Conservation (phyloP, 2,888 invertebrate genomes). For the Urechis unicinctus region DNA sequence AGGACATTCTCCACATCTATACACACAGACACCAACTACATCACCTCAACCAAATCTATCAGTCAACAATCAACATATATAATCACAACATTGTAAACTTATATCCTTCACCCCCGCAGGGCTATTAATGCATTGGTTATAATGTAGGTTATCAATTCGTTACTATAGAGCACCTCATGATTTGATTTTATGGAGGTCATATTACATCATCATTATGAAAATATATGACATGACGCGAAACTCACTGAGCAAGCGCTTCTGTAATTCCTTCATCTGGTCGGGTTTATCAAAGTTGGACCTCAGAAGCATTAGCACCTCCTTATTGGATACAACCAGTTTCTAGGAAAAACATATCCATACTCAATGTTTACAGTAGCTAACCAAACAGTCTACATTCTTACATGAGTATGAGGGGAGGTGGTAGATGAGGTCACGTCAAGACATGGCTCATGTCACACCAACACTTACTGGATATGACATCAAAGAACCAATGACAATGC, state of each 20-base stretch:
- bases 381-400: no score
- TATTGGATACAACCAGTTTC: conserved; percentile 80
- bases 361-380: not conserved
- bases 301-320: conserved; percentile 81
- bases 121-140: not conserved
- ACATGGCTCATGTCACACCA: no score
- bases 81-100: not conserved
- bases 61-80: conserved; percentile 1
- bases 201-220: no score
- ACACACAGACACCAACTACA: not conserved
- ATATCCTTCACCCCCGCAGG: not conserved
- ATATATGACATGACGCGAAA: no score
- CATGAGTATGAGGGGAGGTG: no score
- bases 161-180: not conserved
- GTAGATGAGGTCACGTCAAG: no score
- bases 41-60: not conserved
- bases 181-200: no score
- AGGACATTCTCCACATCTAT: conserved; percentile 85
- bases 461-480: no score
- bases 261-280: conserved; percentile 95
- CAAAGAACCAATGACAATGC: no score
- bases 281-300: conserved; percentile 98
- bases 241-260: conserved; percentile 62
- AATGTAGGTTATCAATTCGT: not conserved
- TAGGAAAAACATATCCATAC: conserved; percentile 23